phyloP scores from a whole-genome alignment of 2,888 invertebrate species.

The Drosophila greeni region DNA sequence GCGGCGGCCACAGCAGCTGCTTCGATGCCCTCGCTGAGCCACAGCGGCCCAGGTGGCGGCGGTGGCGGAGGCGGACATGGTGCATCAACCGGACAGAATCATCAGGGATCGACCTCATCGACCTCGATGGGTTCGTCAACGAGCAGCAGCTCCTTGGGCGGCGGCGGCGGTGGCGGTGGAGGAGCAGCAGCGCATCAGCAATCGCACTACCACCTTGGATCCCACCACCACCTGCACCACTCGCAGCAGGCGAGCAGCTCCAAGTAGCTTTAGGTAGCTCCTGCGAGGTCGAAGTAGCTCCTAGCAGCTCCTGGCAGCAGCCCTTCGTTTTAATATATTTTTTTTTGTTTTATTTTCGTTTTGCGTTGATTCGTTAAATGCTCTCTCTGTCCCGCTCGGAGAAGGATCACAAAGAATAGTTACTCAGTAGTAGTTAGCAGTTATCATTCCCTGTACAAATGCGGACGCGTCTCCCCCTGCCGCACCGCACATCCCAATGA shows the following conservation, averaged over 20 bases:
- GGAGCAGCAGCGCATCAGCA: slow-evolving; percentile 43
- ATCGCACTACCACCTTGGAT: slow-evolving; percentile 56
- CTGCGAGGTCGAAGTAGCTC: no score
- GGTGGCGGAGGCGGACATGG: background rate
- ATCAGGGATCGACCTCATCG: slow-evolving; percentile 21
- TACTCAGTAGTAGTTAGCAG: slow-evolving; percentile 20
- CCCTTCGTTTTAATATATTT: slow-evolving; percentile 15
- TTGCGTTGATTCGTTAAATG: slow-evolving; percentile 23
- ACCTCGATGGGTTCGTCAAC: slow-evolving; percentile 10
- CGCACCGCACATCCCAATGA: slow-evolving; percentile 4
- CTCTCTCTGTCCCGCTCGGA: slow-evolving; percentile 36
- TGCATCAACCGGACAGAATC: slow-evolving; percentile 24
- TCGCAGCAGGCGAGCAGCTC: slow-evolving; percentile 37
- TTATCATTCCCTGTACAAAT: slow-evolving; percentile 37
- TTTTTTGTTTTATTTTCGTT: slow-evolving; percentile 6
- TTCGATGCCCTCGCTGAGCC: slow-evolving; percentile 52
- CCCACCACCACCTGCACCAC: slow-evolving; percentile 41
- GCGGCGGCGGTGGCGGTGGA: slow-evolving; percentile 1
- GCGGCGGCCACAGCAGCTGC: slow-evolving; percentile 57
- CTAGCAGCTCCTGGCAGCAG: background rate
- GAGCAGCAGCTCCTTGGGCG: slow-evolving; percentile 10
- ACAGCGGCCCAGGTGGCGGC: slow-evolving; percentile 12
- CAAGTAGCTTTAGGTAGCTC: slow-evolving; percentile 43
- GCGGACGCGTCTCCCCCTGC: slow-evolving; percentile 7
- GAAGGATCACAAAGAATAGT: slow-evolving; percentile 16